These are phyloP conservation scores for Crocallis elinguaria DNA, from an alignment of 2,888 invertebrate species.

Conservation along the genomic window DNA sequence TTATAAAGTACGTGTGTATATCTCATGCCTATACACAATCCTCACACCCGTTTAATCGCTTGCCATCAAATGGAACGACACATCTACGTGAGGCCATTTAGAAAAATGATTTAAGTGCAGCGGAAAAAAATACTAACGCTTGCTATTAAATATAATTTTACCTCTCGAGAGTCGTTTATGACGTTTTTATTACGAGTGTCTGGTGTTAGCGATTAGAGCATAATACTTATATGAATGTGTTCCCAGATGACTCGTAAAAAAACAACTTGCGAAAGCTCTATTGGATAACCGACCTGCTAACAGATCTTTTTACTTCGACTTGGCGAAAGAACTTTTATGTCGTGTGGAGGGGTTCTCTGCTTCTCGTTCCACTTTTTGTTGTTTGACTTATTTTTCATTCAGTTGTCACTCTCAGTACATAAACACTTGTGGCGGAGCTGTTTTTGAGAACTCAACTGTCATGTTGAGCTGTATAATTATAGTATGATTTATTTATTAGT, in stretches of 20 bases:
- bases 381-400: constrained; percentile 35
- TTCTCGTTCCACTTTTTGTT: constrained; percentile 39
- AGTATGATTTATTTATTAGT: too few relatives aligned
- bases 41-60: constrained; percentile 20
- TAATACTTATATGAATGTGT: constrained; percentile 38
- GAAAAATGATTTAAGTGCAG: constrained; percentile 28
- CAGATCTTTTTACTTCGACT: constrained; percentile 63
- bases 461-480: too few relatives aligned
- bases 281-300: constrained; percentile 60
- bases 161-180: constrained; percentile 34
- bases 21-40: constrained; percentile 3
- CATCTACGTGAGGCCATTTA: constrained; percentile 28
- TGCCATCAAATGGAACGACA: constrained; percentile 22
- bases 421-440: constrained; percentile 17
- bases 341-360: constrained; percentile 38
- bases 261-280: constrained; percentile 65
- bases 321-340: constrained; percentile 52
- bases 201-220: constrained; percentile 45
- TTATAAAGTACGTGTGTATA: too few relatives aligned
- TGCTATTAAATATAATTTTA: constrained; percentile 26
- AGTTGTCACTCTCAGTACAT: constrained; percentile 8
- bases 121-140: constrained; percentile 25
- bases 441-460: too few relatives aligned
- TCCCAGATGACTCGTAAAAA: constrained; percentile 59
- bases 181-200: constrained; percentile 36